phyloP scores from a whole-genome alignment of 37 sponge, comb jelly and placozoan species.

The Halisarca cf. caerulea region DNA sequence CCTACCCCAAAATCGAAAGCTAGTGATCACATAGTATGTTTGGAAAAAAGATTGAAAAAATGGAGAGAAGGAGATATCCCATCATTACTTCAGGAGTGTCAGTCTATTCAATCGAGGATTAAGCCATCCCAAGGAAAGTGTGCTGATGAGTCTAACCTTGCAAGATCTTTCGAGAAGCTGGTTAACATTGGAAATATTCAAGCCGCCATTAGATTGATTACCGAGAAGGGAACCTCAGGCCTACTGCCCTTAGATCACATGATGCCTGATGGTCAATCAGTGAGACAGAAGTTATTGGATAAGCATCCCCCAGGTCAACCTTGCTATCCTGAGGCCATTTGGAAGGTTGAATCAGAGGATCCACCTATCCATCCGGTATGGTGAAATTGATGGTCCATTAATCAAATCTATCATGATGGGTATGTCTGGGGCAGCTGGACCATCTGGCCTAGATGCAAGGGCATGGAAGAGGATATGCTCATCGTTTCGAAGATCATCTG shows the following conservation, averaged over 20 bases:
- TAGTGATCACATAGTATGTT: background rate
- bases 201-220: conserved; percentile 6
- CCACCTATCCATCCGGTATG: background rate
- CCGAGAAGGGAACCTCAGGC: background rate
- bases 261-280: background rate
- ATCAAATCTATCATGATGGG: background rate
- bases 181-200: too few species aligned
- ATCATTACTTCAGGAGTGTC: background rate
- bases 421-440: conserved; percentile 7
- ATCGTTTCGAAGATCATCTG: too few species aligned
- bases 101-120: background rate
- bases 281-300: background rate
- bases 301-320: conserved; percentile 34
- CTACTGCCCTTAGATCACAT: conserved; percentile 4
- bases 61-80: conserved; percentile 8
- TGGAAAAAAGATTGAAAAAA: background rate
- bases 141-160: background rate
- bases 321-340: background rate
- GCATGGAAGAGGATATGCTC: too few species aligned
- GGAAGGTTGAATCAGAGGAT: too few species aligned
- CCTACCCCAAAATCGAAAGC: background rate
- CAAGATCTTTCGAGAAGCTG: too few species aligned
- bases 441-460: too few species aligned
- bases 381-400: background rate
- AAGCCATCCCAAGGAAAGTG: background rate